These are phyloP conservation scores for Tiliacea aurago DNA, from an alignment of 2,888 invertebrate genomes.

Conservation along the genomic window DNA sequence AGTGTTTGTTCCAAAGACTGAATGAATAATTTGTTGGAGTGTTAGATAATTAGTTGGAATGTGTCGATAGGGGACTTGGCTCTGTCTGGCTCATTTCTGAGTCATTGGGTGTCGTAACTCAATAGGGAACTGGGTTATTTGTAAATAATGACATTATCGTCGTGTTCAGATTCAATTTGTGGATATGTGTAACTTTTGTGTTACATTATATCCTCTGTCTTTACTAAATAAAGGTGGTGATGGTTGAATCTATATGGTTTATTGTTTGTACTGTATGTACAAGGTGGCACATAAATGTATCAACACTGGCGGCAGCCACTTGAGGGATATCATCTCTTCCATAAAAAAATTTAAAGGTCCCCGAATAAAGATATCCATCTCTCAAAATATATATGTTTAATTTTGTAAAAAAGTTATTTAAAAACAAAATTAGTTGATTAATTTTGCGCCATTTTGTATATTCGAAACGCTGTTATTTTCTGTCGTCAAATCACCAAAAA, in stretches of 20 bases:
- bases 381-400: too few relatives aligned
- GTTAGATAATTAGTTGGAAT: constrained; percentile 19
- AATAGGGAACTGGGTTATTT: constrained; percentile 54
- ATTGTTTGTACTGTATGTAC: too few relatives aligned
- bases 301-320: too few relatives aligned
- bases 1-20: constrained; percentile 12
- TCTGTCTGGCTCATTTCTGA: constrained; percentile 40
- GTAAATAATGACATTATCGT: constrained; percentile 34
- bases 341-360: too few relatives aligned
- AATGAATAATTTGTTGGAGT: background rate
- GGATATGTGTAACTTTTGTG: background rate
- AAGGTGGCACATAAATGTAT: too few relatives aligned
- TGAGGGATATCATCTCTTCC: too few relatives aligned
- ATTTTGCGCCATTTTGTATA: too few relatives aligned
- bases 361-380: too few relatives aligned
- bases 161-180: background rate
- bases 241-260: background rate
- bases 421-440: too few relatives aligned
- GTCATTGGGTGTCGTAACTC: constrained; percentile 44
- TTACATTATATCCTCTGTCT: background rate
- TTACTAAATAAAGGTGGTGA: background rate
- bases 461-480: background rate
- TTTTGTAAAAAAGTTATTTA: too few relatives aligned
- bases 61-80: constrained; percentile 51
- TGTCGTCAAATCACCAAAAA: too few relatives aligned